Conservation (phyloP, 2,888 invertebrate species). For the Sarcophaga subvicina region DNA sequence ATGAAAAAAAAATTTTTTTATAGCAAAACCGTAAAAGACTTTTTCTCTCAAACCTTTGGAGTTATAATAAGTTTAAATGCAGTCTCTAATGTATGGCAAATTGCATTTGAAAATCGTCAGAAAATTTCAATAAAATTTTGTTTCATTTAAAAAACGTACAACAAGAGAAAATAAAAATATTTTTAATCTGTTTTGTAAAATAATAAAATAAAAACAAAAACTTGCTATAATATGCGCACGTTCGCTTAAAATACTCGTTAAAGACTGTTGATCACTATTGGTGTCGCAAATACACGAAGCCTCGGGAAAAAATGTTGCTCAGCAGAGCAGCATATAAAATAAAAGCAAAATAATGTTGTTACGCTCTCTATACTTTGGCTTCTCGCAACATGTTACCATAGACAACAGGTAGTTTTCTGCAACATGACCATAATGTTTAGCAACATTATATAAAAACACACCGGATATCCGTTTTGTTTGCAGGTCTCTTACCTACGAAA, state of each 20-base stretch:
- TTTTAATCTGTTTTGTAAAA: conserved; percentile 12
- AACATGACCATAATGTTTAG: conserved; percentile 16
- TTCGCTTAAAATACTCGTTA: conserved; percentile 66
- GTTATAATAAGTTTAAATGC: background rate
- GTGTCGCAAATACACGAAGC: conserved; percentile 69
- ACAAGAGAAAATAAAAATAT: background rate
- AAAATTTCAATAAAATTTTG: background rate
- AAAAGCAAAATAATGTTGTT: conserved; percentile 49
- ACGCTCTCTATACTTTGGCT: conserved; percentile 21
- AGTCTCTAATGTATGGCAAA: background rate
- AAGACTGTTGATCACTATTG: conserved; percentile 58
- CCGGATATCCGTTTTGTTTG: conserved; percentile 61
- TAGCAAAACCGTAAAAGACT: background rate
- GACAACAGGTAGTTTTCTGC: conserved; percentile 51
- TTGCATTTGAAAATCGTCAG: background rate
- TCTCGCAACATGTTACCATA: conserved; percentile 24
- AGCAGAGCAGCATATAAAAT: conserved; percentile 41
- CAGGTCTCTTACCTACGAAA: background rate
- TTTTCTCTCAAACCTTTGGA: background rate
- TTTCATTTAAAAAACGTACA: background rate
- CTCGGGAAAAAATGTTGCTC: conserved; percentile 64
- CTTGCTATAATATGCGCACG: conserved; percentile 49
- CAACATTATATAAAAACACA: conserved; percentile 4
- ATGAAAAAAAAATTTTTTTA: conserved; percentile 21
- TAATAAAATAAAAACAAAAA: background rate